Base-by-base conservation (phyloP, 2,797 vertebrate species). In the Fistularia tabacaria region DNA sequence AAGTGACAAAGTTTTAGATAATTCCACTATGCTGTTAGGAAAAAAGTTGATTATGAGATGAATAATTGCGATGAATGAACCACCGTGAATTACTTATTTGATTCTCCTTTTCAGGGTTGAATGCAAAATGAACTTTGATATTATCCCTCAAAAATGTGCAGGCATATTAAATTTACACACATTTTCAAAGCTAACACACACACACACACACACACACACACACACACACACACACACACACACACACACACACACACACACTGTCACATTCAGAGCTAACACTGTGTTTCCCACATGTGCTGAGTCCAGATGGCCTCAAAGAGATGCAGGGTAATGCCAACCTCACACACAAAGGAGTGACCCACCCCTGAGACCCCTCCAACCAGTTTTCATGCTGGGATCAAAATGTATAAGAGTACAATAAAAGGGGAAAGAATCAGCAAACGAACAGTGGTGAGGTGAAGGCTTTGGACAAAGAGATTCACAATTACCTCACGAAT, bases 291-390 rank as follows among this genome's bases (percentile, higher is more conserved):
- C 77, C 76, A 75, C 72, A 77, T 74, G 81, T 79, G 79, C 71
- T 47, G 54, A 73, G 71, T 80, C 85, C 82, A 88, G 87, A 85
- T 85, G 83, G 83, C 76, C 80, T 83, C 80, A 86, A 79, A 82
- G 79, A 77, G 69, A 76, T 53, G 36, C 61, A 61, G 68, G 65
- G 65, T 73, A 66, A 72, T 62, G 77, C 69, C 71, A 74, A 65
- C 71, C 74, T 70, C 69, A 66, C 68, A 57, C 38, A 52, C 13
- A 59, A 63, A 74, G 67, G 60, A 59, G 52, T 55, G 66, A 66
- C 69, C 66, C 69, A 62, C 80, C 71, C 77, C 62, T 44, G 73
- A 79, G 71, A 79, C 56, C 58, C 50, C 58, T 56, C 66, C 45
- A 49, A 71, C 60, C 70, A 62, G 64, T 70, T 70, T 72, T 77